A percentile compares a stretch with the other conserved stretches of the same genome.
These are phyloP conservation scores for Drosophila dives DNA, from an alignment of 2,888 invertebrate genomes.

Conservation along the genomic window DNA sequence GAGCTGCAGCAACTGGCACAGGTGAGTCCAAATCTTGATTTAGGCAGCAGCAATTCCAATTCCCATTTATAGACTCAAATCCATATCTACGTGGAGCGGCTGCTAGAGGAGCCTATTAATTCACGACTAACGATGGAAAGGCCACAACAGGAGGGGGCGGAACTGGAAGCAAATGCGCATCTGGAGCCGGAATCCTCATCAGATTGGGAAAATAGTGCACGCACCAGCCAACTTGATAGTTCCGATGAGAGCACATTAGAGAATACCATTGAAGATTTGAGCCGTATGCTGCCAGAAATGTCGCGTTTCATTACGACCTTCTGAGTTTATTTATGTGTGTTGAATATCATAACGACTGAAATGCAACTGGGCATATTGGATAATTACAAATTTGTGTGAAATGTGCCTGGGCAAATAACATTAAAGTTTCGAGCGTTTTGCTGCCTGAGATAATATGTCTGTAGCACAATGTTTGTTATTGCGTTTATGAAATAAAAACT, in stretches of 20 bases:
- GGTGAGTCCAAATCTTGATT: conserved; percentile 23
- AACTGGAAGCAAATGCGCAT: conserved; percentile 42
- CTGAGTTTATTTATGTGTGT: conserved; percentile 42
- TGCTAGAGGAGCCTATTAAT: conserved; percentile 11
- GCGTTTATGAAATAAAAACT: no score
- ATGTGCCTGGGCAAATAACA: no score
- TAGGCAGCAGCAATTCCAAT: neutral
- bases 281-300: conserved; percentile 87
- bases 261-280: conserved; percentile 87
- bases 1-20: conserved; percentile 54
- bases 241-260: conserved; percentile 87
- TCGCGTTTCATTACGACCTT: conserved; percentile 87
- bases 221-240: conserved; percentile 87
- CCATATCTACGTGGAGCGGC: conserved; percentile 59
- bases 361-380: neutral
- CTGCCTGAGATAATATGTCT: no score
- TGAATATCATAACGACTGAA: neutral
- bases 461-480: no score
- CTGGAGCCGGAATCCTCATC: conserved; percentile 82
- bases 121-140: neutral
- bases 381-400: no score
- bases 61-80: conserved; percentile 40
- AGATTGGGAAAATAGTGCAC: conserved; percentile 88
- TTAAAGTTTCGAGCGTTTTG: no score
- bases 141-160: conserved; percentile 6